Evolutionary conservation across 1,140 invertebrate genomes (phyloP), one percentile per base, ranked within the genome.

Genomic region (Drosophila saltans): DNA sequence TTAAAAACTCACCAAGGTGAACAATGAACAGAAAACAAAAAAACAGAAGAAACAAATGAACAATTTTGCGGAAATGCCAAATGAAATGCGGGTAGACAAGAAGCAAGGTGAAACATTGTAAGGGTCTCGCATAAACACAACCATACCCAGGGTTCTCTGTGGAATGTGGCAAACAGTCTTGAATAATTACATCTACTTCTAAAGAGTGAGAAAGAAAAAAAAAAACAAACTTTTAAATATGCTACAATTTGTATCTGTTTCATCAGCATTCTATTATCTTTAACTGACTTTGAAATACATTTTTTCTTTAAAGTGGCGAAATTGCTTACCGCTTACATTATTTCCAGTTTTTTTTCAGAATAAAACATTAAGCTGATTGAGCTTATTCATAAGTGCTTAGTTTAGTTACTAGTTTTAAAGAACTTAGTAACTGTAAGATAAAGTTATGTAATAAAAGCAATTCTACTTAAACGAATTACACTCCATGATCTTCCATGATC

Each of bases 11-110:
- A 24, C 45, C 21, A 52, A 52, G 45, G 45, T 52, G 24, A 52
- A 52, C 45, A 52, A 52, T 10, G 45, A 48, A 48, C 16, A 48
- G 6, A 48, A 48, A 48, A 48, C 6, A 21, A 7, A 48, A 52
- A 52, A 52, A 48, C 16, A 48, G 24, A 48, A 52, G 45, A 52
- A 52, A 9, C 45, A 2, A 52, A 52, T 52, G 8, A 52, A 52
- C 21, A 26, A 52, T 52, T 75, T 78, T 72, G 61, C 76, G 76
- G 76, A 78, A 78, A 68, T 69, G 64, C 43, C 66, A 78, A 68
- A 59, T 39, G 33, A 39, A 59, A 59, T 59, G 57, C 57, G 57
- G 57, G 57, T 36, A 40, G 33, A 52, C 45, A 26, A 52, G 33
- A 36, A 39, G 57, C 57, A 59, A 59, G 33, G 57, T 59, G 8